Evolutionary conservation across 37 sponge, comb jelly and placozoan genomes (phyloP).

Genomic region (Cliona cf. orientalis): DNA sequence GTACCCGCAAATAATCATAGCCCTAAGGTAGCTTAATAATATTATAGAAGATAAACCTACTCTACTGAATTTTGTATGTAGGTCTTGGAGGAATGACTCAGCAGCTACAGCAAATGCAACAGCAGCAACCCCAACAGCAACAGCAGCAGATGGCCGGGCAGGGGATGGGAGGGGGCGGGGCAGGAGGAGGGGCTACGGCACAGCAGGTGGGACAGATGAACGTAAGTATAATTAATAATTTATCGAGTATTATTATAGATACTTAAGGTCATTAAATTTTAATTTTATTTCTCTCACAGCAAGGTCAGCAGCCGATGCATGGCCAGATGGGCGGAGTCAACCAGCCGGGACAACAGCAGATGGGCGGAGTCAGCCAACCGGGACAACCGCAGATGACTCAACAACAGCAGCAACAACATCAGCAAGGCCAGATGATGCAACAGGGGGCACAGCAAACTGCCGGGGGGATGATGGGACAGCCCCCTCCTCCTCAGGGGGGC

Average conservation of each 20-base stretch:
- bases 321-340: background rate
- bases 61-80: too few relatives aligned
- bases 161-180: background rate
- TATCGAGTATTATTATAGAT: too few relatives aligned
- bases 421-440: background rate
- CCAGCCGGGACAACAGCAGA: background rate
- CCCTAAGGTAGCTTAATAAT: too few relatives aligned
- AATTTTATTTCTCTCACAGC: too few relatives aligned
- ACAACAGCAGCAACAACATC: constrained; percentile 7
- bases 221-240: too few relatives aligned
- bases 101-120: constrained; percentile 8
- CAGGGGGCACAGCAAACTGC: too few relatives aligned
- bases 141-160: constrained; percentile 2
- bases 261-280: too few relatives aligned
- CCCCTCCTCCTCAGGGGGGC: too few relatives aligned
- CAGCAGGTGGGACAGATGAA: too few relatives aligned
- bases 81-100: constrained; percentile 9
- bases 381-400: background rate
- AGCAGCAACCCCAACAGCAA: constrained; percentile 15
- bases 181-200: background rate
- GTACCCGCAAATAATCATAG: too few relatives aligned
- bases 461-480: too few relatives aligned
- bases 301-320: background rate
- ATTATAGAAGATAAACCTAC: too few relatives aligned
- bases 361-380: background rate